Conservation (phyloP, 2,888 invertebrate genomes). For the Argyresthia goedartella region DNA sequence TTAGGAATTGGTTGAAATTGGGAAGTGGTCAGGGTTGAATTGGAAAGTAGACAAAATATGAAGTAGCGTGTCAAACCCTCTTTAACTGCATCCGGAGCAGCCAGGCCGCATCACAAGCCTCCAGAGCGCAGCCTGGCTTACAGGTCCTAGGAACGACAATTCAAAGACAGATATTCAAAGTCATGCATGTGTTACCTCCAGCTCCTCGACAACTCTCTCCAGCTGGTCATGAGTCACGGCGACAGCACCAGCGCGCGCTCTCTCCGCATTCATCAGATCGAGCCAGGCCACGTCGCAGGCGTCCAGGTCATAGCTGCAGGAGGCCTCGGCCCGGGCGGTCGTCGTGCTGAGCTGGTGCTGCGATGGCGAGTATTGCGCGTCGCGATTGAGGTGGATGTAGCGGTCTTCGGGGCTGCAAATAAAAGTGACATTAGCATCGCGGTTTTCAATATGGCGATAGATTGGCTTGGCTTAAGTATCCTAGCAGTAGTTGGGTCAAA, state of each 20-base stretch:
- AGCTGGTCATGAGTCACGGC: constrained; percentile 88
- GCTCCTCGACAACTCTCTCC: constrained; percentile 91
- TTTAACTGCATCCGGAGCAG: too few relatives aligned
- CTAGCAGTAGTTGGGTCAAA: too few relatives aligned
- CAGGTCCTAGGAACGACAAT: too few relatives aligned
- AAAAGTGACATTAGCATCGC: not conserved
- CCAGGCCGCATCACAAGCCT: too few relatives aligned
- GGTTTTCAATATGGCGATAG: too few relatives aligned
- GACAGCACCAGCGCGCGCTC: constrained; percentile 80
- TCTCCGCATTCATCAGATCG: constrained; percentile 87
- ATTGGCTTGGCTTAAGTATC: too few relatives aligned
- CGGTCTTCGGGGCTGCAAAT: constrained; percentile 87
- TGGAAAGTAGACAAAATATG: too few relatives aligned
- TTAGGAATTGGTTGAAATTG: too few relatives aligned
- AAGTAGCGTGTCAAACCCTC: too few relatives aligned
- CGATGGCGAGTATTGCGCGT: constrained; percentile 86
- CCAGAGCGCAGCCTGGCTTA: too few relatives aligned
- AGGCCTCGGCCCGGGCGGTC: constrained; percentile 89
- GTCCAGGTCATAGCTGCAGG: constrained; percentile 96
- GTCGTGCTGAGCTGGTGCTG: constrained; percentile 89
- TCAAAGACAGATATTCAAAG: too few relatives aligned
- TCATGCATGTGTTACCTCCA: constrained; percentile 84
- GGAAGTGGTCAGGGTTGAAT: too few relatives aligned
- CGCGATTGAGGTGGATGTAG: constrained; percentile 91
- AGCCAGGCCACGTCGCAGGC: constrained; percentile 94